phyloP scores from a whole-genome alignment of 2,113 vertebrate genomes.

The Notechis scutatus region DNA sequence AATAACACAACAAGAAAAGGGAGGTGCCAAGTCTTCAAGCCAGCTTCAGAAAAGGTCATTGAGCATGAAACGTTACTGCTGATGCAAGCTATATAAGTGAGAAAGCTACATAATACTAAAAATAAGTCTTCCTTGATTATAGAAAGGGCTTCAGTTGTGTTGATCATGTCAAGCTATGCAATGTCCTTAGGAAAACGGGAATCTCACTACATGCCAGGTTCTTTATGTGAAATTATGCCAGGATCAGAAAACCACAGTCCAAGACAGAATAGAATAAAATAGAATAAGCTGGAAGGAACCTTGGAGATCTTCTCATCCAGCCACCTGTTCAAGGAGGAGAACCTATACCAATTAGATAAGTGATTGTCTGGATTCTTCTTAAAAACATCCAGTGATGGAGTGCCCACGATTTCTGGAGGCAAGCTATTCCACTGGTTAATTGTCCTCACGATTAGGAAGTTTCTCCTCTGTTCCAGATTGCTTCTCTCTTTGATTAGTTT shows the following conservation, averaged over 20 bases:
- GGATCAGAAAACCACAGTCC: background rate
- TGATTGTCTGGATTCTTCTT: no score
- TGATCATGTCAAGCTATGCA: background rate
- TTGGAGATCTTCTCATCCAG: no score
- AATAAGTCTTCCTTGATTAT: background rate
- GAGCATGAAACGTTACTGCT: background rate
- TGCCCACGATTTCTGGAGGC: no score
- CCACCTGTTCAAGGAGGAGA: no score
- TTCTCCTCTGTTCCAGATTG: no score
- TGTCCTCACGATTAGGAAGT: no score
- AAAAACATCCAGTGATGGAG: no score
- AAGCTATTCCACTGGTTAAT: no score
- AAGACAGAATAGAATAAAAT: background rate
- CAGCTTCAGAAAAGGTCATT: background rate
- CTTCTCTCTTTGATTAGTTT: no score
- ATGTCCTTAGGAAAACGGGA: background rate
- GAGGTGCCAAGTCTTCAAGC: background rate
- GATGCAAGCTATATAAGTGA: background rate
- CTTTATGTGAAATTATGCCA: background rate
- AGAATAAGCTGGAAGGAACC: no score
- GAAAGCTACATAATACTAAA: background rate
- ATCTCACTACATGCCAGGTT: background rate
- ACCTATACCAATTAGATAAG: no score
- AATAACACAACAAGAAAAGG: background rate
- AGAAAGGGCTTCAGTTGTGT: background rate